Conservation (phyloP, 92 coral and sea anemone species). For the Porites cylindrica region DNA sequence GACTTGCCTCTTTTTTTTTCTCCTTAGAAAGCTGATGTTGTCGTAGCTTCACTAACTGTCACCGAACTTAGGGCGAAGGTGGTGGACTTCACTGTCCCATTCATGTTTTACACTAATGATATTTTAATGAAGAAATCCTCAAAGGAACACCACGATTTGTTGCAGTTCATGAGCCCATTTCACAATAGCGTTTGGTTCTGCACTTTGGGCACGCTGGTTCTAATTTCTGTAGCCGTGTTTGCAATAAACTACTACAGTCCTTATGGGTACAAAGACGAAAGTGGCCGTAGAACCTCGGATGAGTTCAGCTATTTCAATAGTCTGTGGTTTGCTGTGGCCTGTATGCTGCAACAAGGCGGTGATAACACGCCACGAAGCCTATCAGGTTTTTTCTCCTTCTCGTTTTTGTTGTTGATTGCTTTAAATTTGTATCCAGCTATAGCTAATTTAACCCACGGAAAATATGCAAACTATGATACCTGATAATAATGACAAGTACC, state of each 20-base stretch:
- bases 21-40: constrained; percentile 19
- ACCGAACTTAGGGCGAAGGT: background rate
- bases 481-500: too few species aligned
- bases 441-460: too few species aligned
- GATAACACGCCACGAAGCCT: constrained; percentile 61
- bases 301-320: constrained; percentile 69
- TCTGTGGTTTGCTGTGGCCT: constrained; percentile 70
- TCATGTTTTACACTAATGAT: background rate
- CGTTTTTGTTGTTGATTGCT: too few species aligned
- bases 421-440: too few species aligned
- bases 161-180: background rate
- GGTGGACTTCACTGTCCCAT: background rate
- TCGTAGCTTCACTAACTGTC: constrained; percentile 46
- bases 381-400: constrained; percentile 41
- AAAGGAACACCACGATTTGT: background rate
- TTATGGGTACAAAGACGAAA: background rate
- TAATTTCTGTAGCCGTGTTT: background rate
- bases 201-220: background rate
- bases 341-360: constrained; percentile 80
- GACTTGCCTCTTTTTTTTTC: constrained; percentile 38
- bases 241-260: background rate
- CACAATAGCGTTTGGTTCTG: background rate
- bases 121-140: background rate
- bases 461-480: too few species aligned
- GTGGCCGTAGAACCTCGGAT: constrained; percentile 15